phyloP scores from a whole-genome alignment of 2,888 invertebrate species.

The Stratiomys singularior region DNA sequence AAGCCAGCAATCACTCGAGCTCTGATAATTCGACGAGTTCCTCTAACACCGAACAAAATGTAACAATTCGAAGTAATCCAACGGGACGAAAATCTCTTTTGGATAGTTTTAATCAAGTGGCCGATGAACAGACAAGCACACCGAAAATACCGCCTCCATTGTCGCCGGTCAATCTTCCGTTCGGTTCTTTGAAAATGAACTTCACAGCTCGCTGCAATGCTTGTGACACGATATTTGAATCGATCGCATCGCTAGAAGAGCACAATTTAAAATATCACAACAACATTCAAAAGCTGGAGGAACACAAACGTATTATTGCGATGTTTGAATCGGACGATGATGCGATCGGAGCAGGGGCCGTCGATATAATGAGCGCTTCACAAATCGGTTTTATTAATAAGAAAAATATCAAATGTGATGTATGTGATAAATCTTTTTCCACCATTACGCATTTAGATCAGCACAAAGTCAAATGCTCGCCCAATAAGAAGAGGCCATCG shows the following conservation, averaged over 20 bases:
- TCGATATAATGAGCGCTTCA: conserved; percentile 16
- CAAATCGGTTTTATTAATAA: background rate
- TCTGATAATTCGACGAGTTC: conserved; percentile 29
- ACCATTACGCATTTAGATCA: conserved; percentile 50
- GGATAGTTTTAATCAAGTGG: conserved; percentile 48
- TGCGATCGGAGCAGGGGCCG: conserved; percentile 5
- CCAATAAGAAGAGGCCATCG: conserved; percentile 22
- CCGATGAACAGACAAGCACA: conserved; percentile 31
- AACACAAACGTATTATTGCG: conserved; percentile 61
- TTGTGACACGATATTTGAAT: conserved; percentile 60
- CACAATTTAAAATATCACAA: conserved; percentile 62
- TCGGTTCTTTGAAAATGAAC: conserved; percentile 49
- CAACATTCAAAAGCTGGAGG: conserved; percentile 55
- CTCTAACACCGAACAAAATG: conserved; percentile 30
- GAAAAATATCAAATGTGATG: conserved; percentile 47
- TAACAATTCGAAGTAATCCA: conserved; percentile 34
- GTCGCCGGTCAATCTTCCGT: conserved; percentile 6
- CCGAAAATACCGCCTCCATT: conserved; percentile 9
- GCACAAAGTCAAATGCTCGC: conserved; percentile 45
- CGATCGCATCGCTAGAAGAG: conserved; percentile 59
- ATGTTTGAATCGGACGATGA: conserved; percentile 58
- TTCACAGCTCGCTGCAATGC: conserved; percentile 62
- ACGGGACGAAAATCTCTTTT: conserved; percentile 49
- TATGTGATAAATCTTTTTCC: conserved; percentile 48
- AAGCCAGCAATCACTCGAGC: conserved; percentile 6